Percentiles rank a stretch among this genome's conserved stretches.
Evolutionary conservation across 2,888 invertebrate species (phyloP).

Genomic region (Ctenicera cuprea): DNA sequence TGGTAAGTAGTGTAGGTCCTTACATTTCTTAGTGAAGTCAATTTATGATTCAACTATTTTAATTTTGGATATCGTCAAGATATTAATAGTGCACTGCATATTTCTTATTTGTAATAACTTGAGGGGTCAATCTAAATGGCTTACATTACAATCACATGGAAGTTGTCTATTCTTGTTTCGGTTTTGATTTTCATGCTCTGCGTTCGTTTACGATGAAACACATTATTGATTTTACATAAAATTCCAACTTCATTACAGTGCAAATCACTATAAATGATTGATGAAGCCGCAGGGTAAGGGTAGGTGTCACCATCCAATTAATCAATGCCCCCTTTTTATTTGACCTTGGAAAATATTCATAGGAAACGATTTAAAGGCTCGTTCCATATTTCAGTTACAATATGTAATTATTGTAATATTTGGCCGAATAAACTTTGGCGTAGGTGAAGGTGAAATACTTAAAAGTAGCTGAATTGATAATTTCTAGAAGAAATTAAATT

Average conservation of each 20-base stretch:
- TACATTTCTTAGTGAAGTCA: too few relatives aligned
- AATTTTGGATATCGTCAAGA: too few relatives aligned
- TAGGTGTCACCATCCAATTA: slow-evolving; percentile 33
- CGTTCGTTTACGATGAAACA: background rate
- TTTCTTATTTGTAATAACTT: too few relatives aligned
- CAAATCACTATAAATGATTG: slow-evolving; percentile 36
- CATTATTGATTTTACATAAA: slow-evolving; percentile 27
- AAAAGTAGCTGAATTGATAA: too few relatives aligned
- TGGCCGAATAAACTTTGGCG: too few relatives aligned
- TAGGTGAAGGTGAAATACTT: too few relatives aligned
- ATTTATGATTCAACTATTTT: too few relatives aligned
- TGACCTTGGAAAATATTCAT: slow-evolving; percentile 13
- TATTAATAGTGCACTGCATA: too few relatives aligned
- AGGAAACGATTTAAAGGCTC: background rate
- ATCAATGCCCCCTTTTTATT: slow-evolving; percentile 26
- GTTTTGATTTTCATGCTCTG: background rate
- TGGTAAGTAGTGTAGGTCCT: too few relatives aligned
- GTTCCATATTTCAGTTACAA: background rate
- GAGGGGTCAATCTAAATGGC: too few relatives aligned
- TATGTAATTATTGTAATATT: too few relatives aligned
- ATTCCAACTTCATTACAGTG: slow-evolving; percentile 27
- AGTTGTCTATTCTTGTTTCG: background rate
- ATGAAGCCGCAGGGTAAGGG: slow-evolving; percentile 17
- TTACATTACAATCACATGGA: background rate
- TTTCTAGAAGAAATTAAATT: too few relatives aligned